A percentile compares a stretch with the other conserved stretches of the same genome.
Evolutionary conservation across 2,113 vertebrate species (phyloP).

Genomic region (Lipophrys pholis): DNA sequence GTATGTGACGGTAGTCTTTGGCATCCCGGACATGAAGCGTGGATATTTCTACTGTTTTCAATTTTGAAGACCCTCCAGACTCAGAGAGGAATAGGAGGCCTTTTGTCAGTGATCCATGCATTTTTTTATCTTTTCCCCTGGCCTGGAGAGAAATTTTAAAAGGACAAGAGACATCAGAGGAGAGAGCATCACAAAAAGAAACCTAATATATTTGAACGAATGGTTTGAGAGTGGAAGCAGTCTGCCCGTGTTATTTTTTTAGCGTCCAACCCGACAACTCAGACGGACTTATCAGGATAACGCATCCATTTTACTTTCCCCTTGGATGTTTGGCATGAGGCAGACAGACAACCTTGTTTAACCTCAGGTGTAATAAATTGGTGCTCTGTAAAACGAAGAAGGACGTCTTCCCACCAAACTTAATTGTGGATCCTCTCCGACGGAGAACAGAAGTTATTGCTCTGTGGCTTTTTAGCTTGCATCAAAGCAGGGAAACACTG

Average conservation of each 20-base stretch:
- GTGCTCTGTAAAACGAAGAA: slow-evolving; percentile 30
- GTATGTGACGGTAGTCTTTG: background rate
- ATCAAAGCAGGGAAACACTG: slow-evolving; percentile 25
- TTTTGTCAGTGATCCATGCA: slow-evolving; percentile 1
- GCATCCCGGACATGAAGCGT: background rate
- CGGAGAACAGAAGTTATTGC: slow-evolving; percentile 23
- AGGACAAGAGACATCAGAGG: slow-evolving; percentile 27
- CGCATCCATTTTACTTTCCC: slow-evolving; percentile 22
- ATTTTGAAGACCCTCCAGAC: slow-evolving; percentile 15
- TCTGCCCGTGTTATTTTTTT: slow-evolving; percentile 7
- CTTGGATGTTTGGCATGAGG: slow-evolving; percentile 45
- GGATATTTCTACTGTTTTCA: background rate
- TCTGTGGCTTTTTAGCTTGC: slow-evolving; percentile 34
- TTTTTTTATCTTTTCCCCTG: slow-evolving; percentile 6
- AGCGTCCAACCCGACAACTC: background rate
- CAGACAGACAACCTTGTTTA: slow-evolving; percentile 25
- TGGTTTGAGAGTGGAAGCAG: background rate
- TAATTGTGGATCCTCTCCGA: slow-evolving; percentile 1
- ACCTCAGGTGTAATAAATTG: slow-evolving; percentile 24
- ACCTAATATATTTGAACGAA: slow-evolving; percentile 28
- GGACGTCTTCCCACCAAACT: slow-evolving; percentile 20
- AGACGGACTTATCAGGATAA: slow-evolving; percentile 26
- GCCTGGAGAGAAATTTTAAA: slow-evolving; percentile 34
- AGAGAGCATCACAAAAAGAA: slow-evolving; percentile 15
- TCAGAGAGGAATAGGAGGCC: background rate